A percentile compares a stretch with the other conserved stretches of the same genome.
Conservation (phyloP, 2,797 vertebrate species). For the Gymnodraco acuticeps region DNA sequence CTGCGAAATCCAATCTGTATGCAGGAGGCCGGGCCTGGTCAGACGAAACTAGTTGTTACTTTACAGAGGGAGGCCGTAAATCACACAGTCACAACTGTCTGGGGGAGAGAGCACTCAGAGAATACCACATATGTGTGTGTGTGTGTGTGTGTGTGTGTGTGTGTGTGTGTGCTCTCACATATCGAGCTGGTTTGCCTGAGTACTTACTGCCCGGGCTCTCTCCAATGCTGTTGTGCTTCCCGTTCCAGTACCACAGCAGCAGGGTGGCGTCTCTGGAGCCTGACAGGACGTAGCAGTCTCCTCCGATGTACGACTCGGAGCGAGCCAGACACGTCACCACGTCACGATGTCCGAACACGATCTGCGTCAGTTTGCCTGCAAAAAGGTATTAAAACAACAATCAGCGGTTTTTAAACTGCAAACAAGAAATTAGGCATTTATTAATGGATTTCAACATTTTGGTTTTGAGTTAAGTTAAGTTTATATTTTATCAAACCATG, state of each 20-base stretch:
- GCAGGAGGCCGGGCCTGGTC: conserved; percentile 79
- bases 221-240: conserved; percentile 93
- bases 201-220: conserved; percentile 92
- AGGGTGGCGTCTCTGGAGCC: conserved; percentile 97
- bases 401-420: not conserved
- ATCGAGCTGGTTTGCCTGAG: conserved; percentile 22
- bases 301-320: conserved; percentile 97
- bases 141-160: conserved; percentile 12
- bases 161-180: not conserved
- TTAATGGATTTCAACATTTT: too few relatives aligned
- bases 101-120: conserved; percentile 52
- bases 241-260: conserved; percentile 99
- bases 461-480: too few relatives aligned
- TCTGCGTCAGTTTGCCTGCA: conserved; percentile 95
- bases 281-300: conserved; percentile 96
- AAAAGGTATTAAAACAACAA: not conserved
- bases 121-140: conserved; percentile 13
- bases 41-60: conserved; percentile 85
- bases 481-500: too few relatives aligned
- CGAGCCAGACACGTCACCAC: conserved; percentile 96
- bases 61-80: conserved; percentile 80
- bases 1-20: conserved; percentile 83
- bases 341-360: conserved; percentile 96
- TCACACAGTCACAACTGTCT: conserved; percentile 79
- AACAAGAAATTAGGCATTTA: not conserved